Conservation (phyloP, 2,113 vertebrate genomes). For the Gopherus flavomarginatus region DNA sequence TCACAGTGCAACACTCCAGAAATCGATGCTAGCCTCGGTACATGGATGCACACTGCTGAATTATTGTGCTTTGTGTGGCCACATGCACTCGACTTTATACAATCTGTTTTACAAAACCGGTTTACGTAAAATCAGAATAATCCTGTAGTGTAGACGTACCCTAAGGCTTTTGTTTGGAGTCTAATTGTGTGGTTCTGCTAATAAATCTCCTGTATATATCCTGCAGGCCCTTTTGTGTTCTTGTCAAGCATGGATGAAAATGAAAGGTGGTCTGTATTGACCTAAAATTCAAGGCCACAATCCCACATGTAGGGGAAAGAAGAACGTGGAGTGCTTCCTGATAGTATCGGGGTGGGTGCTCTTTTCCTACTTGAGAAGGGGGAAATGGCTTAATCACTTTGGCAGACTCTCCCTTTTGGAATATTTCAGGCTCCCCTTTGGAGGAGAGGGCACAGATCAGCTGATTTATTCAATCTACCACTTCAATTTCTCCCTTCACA, state of each 20-base stretch:
- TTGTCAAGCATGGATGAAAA: slow-evolving; percentile 37
- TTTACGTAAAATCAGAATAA: no score
- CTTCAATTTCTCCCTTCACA: slow-evolving; percentile 55
- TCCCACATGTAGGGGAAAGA: slow-evolving; percentile 14
- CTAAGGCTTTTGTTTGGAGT: slow-evolving; percentile 34
- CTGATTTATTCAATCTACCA: slow-evolving; percentile 41
- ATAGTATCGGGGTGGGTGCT: slow-evolving; percentile 30
- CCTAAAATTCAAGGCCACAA: slow-evolving; percentile 58
- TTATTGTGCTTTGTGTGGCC: no score
- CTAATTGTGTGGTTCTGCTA: slow-evolving; percentile 43
- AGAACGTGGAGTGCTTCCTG: slow-evolving; percentile 47
- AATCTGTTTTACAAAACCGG: no score
- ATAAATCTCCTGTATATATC: slow-evolving; percentile 41
- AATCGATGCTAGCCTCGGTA: no score
- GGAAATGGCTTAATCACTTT: slow-evolving; percentile 51
- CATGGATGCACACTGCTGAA: no score
- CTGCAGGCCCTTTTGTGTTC: slow-evolving; percentile 43
- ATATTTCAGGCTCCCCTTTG: slow-evolving; percentile 41
- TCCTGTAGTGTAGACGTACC: no score
- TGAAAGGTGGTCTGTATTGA: slow-evolving; percentile 56
- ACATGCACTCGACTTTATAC: no score
- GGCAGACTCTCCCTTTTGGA: slow-evolving; percentile 60
- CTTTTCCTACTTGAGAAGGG: slow-evolving; percentile 47
- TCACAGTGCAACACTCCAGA: no score
- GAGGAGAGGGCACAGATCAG: slow-evolving; percentile 20